Base-by-base conservation (phyloP, 2,113 vertebrate genomes). In the Origma solitaria region DNA sequence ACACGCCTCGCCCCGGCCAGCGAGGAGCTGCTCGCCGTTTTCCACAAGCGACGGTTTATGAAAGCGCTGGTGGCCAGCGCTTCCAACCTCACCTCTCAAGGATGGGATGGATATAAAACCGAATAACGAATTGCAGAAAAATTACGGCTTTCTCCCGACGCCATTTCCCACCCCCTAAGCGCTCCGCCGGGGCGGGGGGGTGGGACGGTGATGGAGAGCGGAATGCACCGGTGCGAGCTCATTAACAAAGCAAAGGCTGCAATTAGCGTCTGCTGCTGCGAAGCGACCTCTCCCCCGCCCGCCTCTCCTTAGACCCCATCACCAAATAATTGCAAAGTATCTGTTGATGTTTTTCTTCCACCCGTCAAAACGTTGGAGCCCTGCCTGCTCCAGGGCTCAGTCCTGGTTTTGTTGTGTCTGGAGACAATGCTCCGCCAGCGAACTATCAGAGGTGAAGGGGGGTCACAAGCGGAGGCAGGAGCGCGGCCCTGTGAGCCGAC, bases 391-490 rank as follows among this genome's bases (percentile, higher is more conserved):
- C 66, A 64, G 75, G 53, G 81, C 83, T 79, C 66, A 70, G 61
- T 61, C 82, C 91, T 25, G 88, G 28, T 54, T 85, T 95, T 95
- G 94, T 95, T 94, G 96, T 95, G 95, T 94, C 95, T 95, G 96
- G 69, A 92, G 86, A 88, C 91, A 89, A 81, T 65, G 84, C 92
- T 96, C 71, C 87, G 86, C 72, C 90, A 62, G 71, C 24, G 69
- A 90, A 73, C 68, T 10, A 86, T 64, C 80, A 14, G 91, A 88
- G 86, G 93, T 95, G 95, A 92, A 90, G 49, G 90, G 79, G 94
- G 94, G 94, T 77, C 90, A 85, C 50, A 31, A 12, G 49, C 57
- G 58, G 71, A 79, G 58, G 75, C 70, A 58, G 49, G 70, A 87
- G 47, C 33, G 25, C 31, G 27, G 88, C 38, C 44, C 77, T 49